These are phyloP conservation scores for Esperia sulphurella DNA, from an alignment of 2,888 invertebrate genomes.

Conservation along the genomic window DNA sequence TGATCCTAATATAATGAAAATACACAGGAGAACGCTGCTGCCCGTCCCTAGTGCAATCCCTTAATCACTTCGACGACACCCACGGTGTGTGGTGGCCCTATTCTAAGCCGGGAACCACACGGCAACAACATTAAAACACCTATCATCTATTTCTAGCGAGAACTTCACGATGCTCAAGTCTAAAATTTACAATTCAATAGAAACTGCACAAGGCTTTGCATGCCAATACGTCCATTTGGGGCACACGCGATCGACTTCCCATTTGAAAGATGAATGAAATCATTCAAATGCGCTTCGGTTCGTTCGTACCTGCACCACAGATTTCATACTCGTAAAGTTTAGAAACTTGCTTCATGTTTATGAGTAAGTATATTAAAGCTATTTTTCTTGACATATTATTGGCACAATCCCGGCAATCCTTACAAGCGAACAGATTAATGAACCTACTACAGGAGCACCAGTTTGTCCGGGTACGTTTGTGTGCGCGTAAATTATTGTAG, in stretches of 20 bases:
- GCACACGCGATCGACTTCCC: slow-evolving; percentile 69
- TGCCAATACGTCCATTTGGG: slow-evolving; percentile 74
- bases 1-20: too few relatives aligned
- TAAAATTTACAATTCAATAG: slow-evolving; percentile 76
- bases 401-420: too few relatives aligned
- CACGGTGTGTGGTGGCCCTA: too few relatives aligned
- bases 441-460: too few relatives aligned
- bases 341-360: slow-evolving; percentile 16
- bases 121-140: slow-evolving; percentile 3
- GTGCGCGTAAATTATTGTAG: too few relatives aligned
- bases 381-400: not conserved
- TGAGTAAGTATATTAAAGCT: not conserved
- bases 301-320: slow-evolving; percentile 36
- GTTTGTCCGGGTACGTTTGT: too few relatives aligned
- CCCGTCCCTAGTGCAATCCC: too few relatives aligned
- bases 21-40: too few relatives aligned
- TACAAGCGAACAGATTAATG: too few relatives aligned
- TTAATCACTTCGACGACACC: too few relatives aligned
- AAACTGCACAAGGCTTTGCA: slow-evolving; percentile 74
- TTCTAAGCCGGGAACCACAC: too few relatives aligned
- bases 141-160: slow-evolving; percentile 33
- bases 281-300: slow-evolving; percentile 56
- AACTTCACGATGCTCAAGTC: slow-evolving; percentile 60
- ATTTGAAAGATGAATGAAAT: slow-evolving; percentile 72
- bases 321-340: slow-evolving; percentile 13